A percentile compares a stretch with the other conserved stretches of the same genome.
These are phyloP conservation scores for Drosophila bocki DNA, from an alignment of 1,140 invertebrate genomes.

Conservation along the genomic window DNA sequence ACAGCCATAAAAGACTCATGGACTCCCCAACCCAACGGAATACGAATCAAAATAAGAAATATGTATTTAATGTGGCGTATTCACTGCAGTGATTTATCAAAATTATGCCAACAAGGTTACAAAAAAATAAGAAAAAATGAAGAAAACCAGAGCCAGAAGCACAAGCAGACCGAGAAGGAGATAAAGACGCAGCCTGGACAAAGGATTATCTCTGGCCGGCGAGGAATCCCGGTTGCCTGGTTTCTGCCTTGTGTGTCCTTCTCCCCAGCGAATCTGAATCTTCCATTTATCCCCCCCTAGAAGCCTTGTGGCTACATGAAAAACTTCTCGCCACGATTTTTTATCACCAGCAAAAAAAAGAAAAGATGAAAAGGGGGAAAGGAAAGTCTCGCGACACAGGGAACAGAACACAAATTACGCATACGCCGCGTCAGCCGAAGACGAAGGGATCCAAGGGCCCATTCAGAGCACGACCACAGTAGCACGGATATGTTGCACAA, in stretches of 20 bases:
- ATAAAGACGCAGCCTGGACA: slow-evolving; percentile 32
- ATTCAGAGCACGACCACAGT: slow-evolving; percentile 33
- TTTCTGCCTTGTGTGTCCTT: background rate
- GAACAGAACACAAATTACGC: slow-evolving; percentile 49
- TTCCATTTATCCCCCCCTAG: background rate
- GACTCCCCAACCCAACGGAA: background rate
- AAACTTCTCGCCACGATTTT: slow-evolving; percentile 32
- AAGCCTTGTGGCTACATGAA: slow-evolving; percentile 30
- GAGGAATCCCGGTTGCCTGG: slow-evolving; percentile 11
- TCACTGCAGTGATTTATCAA: slow-evolving; percentile 30
- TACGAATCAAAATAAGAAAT: slow-evolving; percentile 8
- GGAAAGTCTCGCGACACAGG: slow-evolving; percentile 20
- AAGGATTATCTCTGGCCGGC: slow-evolving; percentile 38
- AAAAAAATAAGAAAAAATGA: background rate
- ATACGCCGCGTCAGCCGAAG: slow-evolving; percentile 55
- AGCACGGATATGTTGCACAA: slow-evolving; percentile 71
- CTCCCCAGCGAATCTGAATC: slow-evolving; percentile 5
- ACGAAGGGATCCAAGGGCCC: slow-evolving; percentile 20
- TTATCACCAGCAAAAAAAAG: slow-evolving; percentile 13
- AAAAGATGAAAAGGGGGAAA: background rate
- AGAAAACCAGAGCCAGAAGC: background rate
- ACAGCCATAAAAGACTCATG: background rate
- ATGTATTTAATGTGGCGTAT: slow-evolving; percentile 35
- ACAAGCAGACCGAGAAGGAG: slow-evolving; percentile 1
- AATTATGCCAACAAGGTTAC: slow-evolving; percentile 29